Conservation (phyloP, 2,113 vertebrate genomes). For the Bagarius yarrelli region DNA sequence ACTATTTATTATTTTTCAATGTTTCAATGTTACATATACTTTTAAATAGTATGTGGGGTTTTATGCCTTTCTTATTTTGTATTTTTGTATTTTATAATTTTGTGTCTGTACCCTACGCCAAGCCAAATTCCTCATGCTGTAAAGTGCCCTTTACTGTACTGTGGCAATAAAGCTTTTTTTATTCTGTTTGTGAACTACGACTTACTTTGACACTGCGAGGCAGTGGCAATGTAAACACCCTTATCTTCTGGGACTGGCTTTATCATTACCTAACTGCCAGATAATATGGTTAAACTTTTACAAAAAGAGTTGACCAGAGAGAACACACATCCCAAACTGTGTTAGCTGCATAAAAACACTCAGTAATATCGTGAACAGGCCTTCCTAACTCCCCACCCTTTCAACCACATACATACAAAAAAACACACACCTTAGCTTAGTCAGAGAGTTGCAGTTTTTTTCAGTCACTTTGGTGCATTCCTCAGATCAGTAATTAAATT, state of each 20-base stretch:
- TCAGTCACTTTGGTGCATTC: too few relatives aligned
- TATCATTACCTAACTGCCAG: constrained; percentile 61
- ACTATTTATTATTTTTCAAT: too few relatives aligned
- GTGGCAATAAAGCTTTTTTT: too few relatives aligned
- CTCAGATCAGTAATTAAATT: too few relatives aligned
- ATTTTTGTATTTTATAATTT: too few relatives aligned
- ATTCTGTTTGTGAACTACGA: constrained; percentile 57
- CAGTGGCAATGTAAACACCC: constrained; percentile 68
- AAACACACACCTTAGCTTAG: constrained; percentile 37
- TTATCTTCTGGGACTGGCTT: constrained; percentile 65
- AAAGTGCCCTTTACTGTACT: too few relatives aligned
- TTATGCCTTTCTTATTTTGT: too few relatives aligned
- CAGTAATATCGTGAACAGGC: not conserved
- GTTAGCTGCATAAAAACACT: constrained; percentile 2
- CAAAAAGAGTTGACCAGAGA: constrained; percentile 54
- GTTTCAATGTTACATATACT: too few relatives aligned
- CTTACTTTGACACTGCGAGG: constrained; percentile 61
- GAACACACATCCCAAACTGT: not conserved
- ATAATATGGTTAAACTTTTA: constrained; percentile 73
- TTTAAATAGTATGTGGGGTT: too few relatives aligned
- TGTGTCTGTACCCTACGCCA: too few relatives aligned
- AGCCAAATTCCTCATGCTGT: too few relatives aligned
- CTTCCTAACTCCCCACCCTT: not conserved
- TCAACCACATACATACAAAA: too few relatives aligned
- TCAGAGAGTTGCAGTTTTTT: constrained; percentile 42